Base-by-base conservation (phyloP, 2,797 vertebrate genomes). In the Hozukius guyotensis region DNA sequence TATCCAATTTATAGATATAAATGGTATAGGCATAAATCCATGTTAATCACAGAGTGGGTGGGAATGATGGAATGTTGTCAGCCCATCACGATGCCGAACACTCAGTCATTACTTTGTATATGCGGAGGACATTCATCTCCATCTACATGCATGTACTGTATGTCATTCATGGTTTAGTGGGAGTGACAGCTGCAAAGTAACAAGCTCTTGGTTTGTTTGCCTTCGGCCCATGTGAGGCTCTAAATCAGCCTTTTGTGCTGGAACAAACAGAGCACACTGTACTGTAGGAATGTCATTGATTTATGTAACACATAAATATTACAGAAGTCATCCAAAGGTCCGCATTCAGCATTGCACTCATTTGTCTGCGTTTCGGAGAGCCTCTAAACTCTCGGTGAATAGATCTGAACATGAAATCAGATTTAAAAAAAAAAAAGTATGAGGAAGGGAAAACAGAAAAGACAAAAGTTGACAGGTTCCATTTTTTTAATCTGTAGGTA, bases 71-170 rank as follows among this genome's bases (percentile, higher is more conserved):
- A 73, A 75, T 85, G 81, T 60, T 59, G 60, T 38, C 76, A 84
- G 29, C 82, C 76, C 83, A 87, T 78, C 75, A 57, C 64, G 27
- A 25, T 14, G 63, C 72, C 57, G 56, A 69, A 63, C 72, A 32
- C 80, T 81, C 85, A 81, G 66, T 72, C 76, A 66, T 78, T 66
- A 66, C 64, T 80, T 70, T 90, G 78, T 88, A 69, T 60, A 6
- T 20, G 18, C 57, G 25, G 29, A 74, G 31, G 66, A 52, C 64
- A 52, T 64, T 78, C 72, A 78, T 66, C 34, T 66, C 34, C 18
- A 38, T 92, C 25, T 36, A 53, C 76, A 77, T 84, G 74, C 52
- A 77, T 75, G 63, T 16, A 16, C 38, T 42, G 38, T 49, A 29
- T 80, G 53, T 4, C 59, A 49, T 72, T 78, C 67, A 77, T 13